Conservation (phyloP, 2,113 vertebrate species). For the Elgaria multicarinata region DNA sequence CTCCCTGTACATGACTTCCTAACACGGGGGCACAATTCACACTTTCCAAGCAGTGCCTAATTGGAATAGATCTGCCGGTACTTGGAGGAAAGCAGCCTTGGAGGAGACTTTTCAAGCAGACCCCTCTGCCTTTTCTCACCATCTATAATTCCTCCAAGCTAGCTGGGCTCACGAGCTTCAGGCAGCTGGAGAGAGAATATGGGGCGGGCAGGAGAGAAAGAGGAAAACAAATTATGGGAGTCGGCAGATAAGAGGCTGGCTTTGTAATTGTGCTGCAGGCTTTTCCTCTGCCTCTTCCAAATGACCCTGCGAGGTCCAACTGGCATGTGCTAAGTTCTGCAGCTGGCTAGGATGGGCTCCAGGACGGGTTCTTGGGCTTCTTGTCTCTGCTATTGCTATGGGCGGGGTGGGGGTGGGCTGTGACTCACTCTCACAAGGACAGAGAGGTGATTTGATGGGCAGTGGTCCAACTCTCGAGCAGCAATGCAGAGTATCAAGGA, state of each 20-base stretch:
- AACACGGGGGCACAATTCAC: neutral
- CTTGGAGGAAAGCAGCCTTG: constrained; percentile 37
- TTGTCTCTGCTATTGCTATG: rapidly evolving
- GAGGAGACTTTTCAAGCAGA: constrained; percentile 32
- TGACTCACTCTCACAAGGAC: neutral
- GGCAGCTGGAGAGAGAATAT: rapidly evolving
- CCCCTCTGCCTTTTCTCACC: rapidly evolving
- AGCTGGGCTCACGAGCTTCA: rapidly evolving
- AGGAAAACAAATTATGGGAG: constrained; percentile 28
- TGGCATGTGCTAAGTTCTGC: neutral
- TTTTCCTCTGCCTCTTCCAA: constrained; percentile 10
- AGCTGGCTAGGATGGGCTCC: neutral
- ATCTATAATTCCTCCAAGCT: neutral
- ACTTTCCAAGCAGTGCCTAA: constrained; percentile 11
- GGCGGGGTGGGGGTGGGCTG: too few relatives aligned
- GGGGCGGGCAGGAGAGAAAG: neutral
- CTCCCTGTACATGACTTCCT: constrained; percentile 35
- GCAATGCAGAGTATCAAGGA: neutral
- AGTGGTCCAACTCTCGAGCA: too few relatives aligned
- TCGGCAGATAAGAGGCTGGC: neutral
- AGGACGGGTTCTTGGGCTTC: rapidly evolving
- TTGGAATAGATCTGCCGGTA: constrained; percentile 56
- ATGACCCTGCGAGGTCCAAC: constrained; percentile 21
- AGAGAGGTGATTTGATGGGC: neutral
- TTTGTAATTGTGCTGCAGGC: rapidly evolving